Evolutionary conservation across 2,888 invertebrate species (phyloP), one percentile per base, ranked within the genome.

Genomic region (Ornithoptera alexandrae): DNA sequence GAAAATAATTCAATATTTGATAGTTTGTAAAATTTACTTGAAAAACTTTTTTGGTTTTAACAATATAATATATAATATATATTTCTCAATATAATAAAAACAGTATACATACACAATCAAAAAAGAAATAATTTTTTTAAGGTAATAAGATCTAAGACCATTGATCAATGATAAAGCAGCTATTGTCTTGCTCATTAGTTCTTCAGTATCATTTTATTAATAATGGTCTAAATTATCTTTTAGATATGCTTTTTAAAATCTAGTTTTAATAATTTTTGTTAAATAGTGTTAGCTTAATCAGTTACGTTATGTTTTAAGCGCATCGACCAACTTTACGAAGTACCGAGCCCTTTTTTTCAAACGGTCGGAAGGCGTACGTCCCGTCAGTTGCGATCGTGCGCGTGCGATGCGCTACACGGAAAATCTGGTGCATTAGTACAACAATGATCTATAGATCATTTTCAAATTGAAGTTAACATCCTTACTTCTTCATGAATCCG

Each of bases 301-400:
- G 53, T 46, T n/a, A n/a, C 53, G 6, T 53, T 53, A 50, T 17
- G n/a, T n/a, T 53, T n/a, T 53, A 18, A 46, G 5, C n/a, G 53
- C n/a, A 53, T 53, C n/a, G 53, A n/a, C 53, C 53, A 53, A 53
- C n/a, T 53, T n/a, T 18, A 53, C 36, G 53, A 74, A 74, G 75
- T 77, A 78, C 76, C 74, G 74, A 82, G 86, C 88, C 88, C 89
- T 88, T 89, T 53, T 46, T 84, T 82, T 65, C 82, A 81, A 83
- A 82, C 84, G 84, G 86, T 87, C 78, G 81, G 81, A 83, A 83
- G 82, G 81, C 79, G 80, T 74, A 60, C 73, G 70, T 74, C 76
- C 74, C 72, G 78, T 73, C 75, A 76, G 78, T 77, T 74, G 73
- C 66, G 70, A 64, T 17, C 70, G 66, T 73, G 77, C 79, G 80